Evolutionary conservation across 2,113 vertebrate genomes (phyloP), one percentile per base, ranked within the genome.

Genomic region (Colistium nudipinnis): DNA sequence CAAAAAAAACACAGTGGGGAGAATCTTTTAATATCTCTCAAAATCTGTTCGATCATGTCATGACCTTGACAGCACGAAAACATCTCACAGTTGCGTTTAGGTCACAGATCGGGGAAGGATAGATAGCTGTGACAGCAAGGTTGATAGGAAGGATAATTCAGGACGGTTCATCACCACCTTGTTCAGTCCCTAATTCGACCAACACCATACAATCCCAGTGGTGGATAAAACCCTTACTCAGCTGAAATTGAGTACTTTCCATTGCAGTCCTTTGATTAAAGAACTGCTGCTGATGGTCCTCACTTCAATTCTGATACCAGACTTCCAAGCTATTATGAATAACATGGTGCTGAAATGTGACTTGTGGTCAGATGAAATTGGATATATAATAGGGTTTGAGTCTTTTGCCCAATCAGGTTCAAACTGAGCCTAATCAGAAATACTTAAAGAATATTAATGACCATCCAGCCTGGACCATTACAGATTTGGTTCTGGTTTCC

Each of bases 391-490:
- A 24, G 22, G 7, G 31, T 81, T 75, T 74, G 59, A 79, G 65
- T 81, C 69, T 3, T 28, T 43, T 16, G 55, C 22, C 57, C 39
- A 76, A 79, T 85, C 78, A 59, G 47, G 54, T 73, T 78, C 22
- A 80, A 71, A 70, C 36, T 5, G 14, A 25, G 16, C 43, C 68
- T 63, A 54, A 78, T 78, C 45, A 49, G 54, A 72, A 71, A 71
- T 10, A 51, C 36, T 41, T 38, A 27, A 69, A 83, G 78, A 84
- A 85, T 88, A 83, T 86, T 82, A 47, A 87, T 39, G 45, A 55
- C 3, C 47, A 36, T 20, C 72, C 63, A 53, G 63, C 60, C 4
- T 8, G 28, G 33, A 59, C 33, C 55, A 7, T 41, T 27, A 31
- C 55, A 65, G 39, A 54, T 51, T 77, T 17, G 16, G 75, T 48